Evolutionary conservation across 2,888 invertebrate species (phyloP).

Genomic region (Sericinus montela): DNA sequence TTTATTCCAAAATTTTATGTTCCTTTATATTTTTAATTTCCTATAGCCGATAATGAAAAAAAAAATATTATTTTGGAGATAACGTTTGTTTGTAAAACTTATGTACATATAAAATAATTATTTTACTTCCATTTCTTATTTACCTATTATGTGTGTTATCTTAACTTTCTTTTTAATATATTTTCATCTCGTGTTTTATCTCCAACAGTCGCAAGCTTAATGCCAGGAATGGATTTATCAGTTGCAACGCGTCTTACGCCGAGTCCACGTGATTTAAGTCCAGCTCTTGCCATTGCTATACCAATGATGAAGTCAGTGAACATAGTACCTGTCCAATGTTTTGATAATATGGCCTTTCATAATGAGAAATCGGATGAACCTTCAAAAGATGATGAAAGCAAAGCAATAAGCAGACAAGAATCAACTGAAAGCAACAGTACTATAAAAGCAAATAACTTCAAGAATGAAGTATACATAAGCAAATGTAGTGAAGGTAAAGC

Average conservation of each 20-base stretch:
- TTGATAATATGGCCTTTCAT: constrained; percentile 73
- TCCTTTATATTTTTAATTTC: too few relatives aligned
- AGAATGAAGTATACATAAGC: constrained; percentile 57
- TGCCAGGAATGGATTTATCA: constrained; percentile 80
- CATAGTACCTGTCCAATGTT: constrained; percentile 69
- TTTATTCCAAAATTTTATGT: too few relatives aligned
- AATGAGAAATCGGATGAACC: constrained; percentile 48
- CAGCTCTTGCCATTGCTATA: constrained; percentile 80
- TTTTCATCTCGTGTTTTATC: constrained; percentile 3
- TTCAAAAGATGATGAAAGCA: constrained; percentile 35
- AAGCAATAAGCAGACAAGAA: constrained; percentile 52
- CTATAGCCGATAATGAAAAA: too few relatives aligned
- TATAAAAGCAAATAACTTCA: constrained; percentile 57
- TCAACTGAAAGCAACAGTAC: constrained; percentile 61
- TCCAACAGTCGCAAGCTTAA: constrained; percentile 69
- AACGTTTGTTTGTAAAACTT: too few relatives aligned
- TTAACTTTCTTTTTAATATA: too few relatives aligned
- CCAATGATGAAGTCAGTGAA: constrained; percentile 80
- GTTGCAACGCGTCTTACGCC: constrained; percentile 83
- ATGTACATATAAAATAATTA: too few relatives aligned
- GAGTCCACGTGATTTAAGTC: constrained; percentile 83
- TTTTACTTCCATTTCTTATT: too few relatives aligned
- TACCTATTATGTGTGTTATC: too few relatives aligned
- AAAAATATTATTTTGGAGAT: too few relatives aligned
- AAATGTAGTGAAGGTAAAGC: constrained; percentile 58